Conservation (phyloP, 2,113 vertebrate species). For the Pholis gunnellus region DNA sequence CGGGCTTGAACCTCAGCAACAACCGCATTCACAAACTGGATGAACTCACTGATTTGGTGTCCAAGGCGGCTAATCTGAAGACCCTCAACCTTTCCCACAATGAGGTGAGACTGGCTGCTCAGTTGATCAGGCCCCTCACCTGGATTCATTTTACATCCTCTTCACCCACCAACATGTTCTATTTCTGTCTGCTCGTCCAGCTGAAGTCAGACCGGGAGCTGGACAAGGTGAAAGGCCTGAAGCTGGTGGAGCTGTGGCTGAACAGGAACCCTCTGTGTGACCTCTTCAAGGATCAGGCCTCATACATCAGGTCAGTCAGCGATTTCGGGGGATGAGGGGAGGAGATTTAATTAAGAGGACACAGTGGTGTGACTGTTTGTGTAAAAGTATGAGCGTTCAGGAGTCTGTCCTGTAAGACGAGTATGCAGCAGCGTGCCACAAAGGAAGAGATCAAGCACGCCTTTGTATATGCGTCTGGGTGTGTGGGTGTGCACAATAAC, state of each 20-base stretch:
- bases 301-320: constrained; percentile 91
- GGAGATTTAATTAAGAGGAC: background rate
- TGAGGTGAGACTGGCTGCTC: constrained; percentile 78
- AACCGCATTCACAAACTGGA: constrained; percentile 89
- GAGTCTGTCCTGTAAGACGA: background rate
- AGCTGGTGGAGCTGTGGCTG: constrained; percentile 91
- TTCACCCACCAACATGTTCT: background rate
- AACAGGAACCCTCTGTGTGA: constrained; percentile 88
- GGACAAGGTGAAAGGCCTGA: constrained; percentile 90
- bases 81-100: constrained; percentile 90
- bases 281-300: constrained; percentile 87
- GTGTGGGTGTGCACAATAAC: background rate
- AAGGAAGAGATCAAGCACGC: background rate
- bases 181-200: constrained; percentile 65
- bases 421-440: background rate
- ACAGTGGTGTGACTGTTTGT: constrained; percentile 5
- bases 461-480: background rate
- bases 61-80: constrained; percentile 88
- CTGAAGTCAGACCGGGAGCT: constrained; percentile 89
- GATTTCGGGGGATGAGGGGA: constrained; percentile 32
- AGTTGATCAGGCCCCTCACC: background rate
- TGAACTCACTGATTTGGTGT: constrained; percentile 84
- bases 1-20: constrained; percentile 88
- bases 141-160: background rate
- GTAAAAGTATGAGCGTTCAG: background rate